Conservation (phyloP, 1,140 invertebrate species). For the Ganaspis sp. region DNA sequence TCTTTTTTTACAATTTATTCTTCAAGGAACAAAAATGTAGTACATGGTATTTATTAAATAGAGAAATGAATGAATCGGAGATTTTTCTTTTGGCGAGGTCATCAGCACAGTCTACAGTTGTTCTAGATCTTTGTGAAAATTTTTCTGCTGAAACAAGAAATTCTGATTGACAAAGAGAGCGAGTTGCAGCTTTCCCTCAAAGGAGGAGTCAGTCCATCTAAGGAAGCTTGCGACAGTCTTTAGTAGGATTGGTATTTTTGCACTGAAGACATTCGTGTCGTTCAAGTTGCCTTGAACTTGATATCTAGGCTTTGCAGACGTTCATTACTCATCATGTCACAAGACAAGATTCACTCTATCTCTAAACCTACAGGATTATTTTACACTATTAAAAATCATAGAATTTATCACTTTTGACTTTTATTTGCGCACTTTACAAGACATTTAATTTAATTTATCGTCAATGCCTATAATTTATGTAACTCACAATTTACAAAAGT, state of each 20-base stretch:
- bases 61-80: neutral
- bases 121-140: constrained; percentile 19
- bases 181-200: constrained; percentile 44
- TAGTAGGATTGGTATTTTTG: constrained; percentile 53
- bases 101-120: constrained; percentile 16
- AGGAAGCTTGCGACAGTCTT: constrained; percentile 56
- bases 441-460: constrained; percentile 33
- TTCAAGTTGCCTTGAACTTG: constrained; percentile 63
- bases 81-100: neutral
- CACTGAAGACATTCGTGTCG: constrained; percentile 54
- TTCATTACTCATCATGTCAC: constrained; percentile 29
- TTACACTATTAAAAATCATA: constrained; percentile 1
- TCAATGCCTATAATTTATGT: constrained; percentile 30
- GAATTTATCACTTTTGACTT: constrained; percentile 8
- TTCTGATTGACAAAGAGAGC: constrained; percentile 19
- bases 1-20: too few species aligned
- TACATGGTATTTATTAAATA: too few species aligned
- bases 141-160: neutral
- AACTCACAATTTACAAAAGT: constrained; percentile 23
- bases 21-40: neutral
- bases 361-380: constrained; percentile 18
- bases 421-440: constrained; percentile 2
- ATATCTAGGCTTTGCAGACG: constrained; percentile 39
- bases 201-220: constrained; percentile 54
- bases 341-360: constrained; percentile 17